Base-by-base conservation (phyloP, 2,888 invertebrate genomes). In the Macrophya alboannulata region DNA sequence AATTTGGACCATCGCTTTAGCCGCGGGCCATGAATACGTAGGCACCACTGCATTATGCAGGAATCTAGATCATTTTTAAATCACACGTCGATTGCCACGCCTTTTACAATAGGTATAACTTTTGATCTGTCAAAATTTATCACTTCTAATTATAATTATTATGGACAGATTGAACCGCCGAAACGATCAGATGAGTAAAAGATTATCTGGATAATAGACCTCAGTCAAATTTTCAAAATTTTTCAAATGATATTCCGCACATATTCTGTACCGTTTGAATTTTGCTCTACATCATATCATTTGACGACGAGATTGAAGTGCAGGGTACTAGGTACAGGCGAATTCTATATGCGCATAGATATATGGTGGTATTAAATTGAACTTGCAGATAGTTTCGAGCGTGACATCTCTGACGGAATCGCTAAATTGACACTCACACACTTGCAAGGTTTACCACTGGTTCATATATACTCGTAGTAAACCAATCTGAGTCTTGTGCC, bases 21-120 rank as follows among this genome's bases (percentile, higher is more conserved):
- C 81, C 81, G 40, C 43, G 59, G 40, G 81, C 43, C 43, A 81
- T 81, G 81, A 81, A 81, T 81, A 62, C 81, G 59, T 81, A 48
- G 55, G 17, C 5, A 40, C 51, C 51, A 77, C 62, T 62, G 43
- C 62, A 81, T 81, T 81, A 81, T 81, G 59, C 81, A 81, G 17
- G 62, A 31, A 40, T 21, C 81, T 59, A n/a, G 62, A 81, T 81
- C 81, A 43, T 25, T 25, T 43, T 40, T 40, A 43, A 62, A 81
- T 59, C 81, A 40, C 81, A 62, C 62, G 45, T 62, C 81, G 59
- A 81, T 62, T 43, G 62, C 62, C 59, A 59, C 59, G 43, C 79
- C 59, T 62, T 31, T 62, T 45, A 21, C 43, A 40, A 31, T n/a
- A n/a, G n/a, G n/a, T n/a, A n/a, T 40, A 40, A 71, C 40, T 71